Conservation (phyloP, 2,888 invertebrate genomes). For the Tricholauxania praeusta region DNA sequence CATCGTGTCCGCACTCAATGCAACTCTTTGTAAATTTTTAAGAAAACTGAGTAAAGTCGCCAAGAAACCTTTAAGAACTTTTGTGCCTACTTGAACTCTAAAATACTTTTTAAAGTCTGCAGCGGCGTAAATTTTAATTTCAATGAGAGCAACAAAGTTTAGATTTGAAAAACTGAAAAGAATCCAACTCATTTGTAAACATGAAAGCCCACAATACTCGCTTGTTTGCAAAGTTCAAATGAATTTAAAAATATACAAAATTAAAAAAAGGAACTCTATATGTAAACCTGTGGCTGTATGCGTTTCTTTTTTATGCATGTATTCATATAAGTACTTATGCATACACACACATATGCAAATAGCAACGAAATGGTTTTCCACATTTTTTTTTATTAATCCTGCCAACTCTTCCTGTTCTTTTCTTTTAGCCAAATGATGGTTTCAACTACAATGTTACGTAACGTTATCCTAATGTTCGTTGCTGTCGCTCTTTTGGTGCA, state of each 20-base stretch:
- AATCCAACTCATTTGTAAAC: conserved; percentile 28
- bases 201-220: conserved; percentile 13
- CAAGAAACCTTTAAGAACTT: too few species aligned
- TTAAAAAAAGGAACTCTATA: background rate
- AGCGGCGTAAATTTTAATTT: too few species aligned
- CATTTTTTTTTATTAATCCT: background rate
- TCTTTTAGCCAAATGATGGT: conserved; percentile 37
- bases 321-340: background rate
- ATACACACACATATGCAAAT: background rate
- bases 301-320: background rate
- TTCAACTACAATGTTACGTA: conserved; percentile 46
- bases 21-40: too few species aligned
- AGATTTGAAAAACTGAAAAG: too few species aligned
- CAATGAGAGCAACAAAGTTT: too few species aligned
- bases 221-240: conserved; percentile 26
- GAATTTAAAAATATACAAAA: conserved; percentile 23
- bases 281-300: background rate
- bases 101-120: too few species aligned
- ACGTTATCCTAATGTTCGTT: conserved; percentile 50
- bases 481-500: conserved; percentile 52
- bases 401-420: background rate
- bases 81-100: too few species aligned
- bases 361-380: background rate
- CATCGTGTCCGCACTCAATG: too few species aligned
- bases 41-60: too few species aligned